phyloP scores from a whole-genome alignment of 2,797 vertebrate species.

The Chelon labrosus region DNA sequence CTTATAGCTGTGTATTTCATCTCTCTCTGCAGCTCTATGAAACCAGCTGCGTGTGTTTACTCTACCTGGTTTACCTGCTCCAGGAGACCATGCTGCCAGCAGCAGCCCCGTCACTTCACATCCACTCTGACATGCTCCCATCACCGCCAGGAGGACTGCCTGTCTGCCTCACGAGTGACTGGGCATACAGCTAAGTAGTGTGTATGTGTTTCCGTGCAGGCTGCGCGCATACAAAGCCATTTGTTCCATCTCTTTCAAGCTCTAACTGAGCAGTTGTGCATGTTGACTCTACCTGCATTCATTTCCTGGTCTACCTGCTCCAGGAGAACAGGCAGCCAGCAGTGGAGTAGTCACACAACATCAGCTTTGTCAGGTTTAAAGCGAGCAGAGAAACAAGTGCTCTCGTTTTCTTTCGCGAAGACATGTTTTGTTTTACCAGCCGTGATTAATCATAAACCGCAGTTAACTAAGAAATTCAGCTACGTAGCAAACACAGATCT shows the following conservation, averaged over 20 bases:
- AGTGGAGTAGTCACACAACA: constrained; percentile 50
- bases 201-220: constrained; percentile 28
- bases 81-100: constrained; percentile 64
- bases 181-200: constrained; percentile 12
- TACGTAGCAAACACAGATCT: not conserved
- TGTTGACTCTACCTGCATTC: constrained; percentile 70
- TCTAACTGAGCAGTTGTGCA: constrained; percentile 66
- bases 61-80: constrained; percentile 81
- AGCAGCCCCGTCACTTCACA: constrained; percentile 53
- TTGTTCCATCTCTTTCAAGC: constrained; percentile 67
- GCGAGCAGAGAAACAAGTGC: constrained; percentile 38
- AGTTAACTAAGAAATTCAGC: constrained; percentile 11
- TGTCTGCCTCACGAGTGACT: constrained; percentile 4
- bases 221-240: constrained; percentile 37
- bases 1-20: constrained; percentile 40
- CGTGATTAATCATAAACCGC: not conserved
- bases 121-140: constrained; percentile 35
- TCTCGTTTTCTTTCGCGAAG: constrained; percentile 28
- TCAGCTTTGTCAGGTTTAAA: constrained; percentile 36
- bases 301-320: constrained; percentile 77
- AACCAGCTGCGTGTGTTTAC: constrained; percentile 74
- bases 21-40: constrained; percentile 46
- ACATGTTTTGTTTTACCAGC: constrained; percentile 32
- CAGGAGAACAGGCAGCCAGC: constrained; percentile 62
- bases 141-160: constrained; percentile 31